Percentiles rank a stretch among this genome's conserved stretches.
Conservation (phyloP, 2,113 vertebrate species). For the Rhadina sibilatrix region DNA sequence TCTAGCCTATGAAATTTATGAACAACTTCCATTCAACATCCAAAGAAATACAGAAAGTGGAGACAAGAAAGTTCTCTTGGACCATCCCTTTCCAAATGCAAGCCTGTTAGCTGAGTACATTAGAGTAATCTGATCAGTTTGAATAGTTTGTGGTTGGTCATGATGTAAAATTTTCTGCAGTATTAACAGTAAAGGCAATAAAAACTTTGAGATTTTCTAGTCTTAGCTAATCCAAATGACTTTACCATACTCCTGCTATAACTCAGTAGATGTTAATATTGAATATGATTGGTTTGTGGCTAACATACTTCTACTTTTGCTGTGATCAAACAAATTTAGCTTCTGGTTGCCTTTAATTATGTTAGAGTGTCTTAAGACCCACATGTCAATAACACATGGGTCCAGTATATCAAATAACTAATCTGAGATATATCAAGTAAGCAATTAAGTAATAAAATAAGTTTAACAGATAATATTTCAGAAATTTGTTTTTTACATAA, state of each 20-base stretch:
- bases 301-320: neutral
- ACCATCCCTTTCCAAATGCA: neutral
- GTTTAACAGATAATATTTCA: neutral
- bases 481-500: neutral
- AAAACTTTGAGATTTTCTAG: slow-evolving; percentile 12
- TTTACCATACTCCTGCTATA: neutral
- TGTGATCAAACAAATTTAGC: slow-evolving; percentile 17
- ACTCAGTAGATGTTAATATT: neutral
- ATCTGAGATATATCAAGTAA: neutral
- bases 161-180: neutral
- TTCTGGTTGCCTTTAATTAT: slow-evolving; percentile 13
- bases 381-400: neutral
- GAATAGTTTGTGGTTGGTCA: neutral
- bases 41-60: neutral
- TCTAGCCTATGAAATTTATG: neutral
- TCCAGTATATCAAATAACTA: neutral
- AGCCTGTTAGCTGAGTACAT: neutral
- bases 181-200: slow-evolving; percentile 23
- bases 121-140: neutral
- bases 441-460: neutral
- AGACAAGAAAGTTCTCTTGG: neutral
- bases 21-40: neutral
- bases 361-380: neutral
- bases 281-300: neutral
- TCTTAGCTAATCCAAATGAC: slow-evolving; percentile 10